These are phyloP conservation scores for Harpagoxenus sublaevis DNA, from an alignment of 2,888 invertebrate species.

Conservation along the genomic window DNA sequence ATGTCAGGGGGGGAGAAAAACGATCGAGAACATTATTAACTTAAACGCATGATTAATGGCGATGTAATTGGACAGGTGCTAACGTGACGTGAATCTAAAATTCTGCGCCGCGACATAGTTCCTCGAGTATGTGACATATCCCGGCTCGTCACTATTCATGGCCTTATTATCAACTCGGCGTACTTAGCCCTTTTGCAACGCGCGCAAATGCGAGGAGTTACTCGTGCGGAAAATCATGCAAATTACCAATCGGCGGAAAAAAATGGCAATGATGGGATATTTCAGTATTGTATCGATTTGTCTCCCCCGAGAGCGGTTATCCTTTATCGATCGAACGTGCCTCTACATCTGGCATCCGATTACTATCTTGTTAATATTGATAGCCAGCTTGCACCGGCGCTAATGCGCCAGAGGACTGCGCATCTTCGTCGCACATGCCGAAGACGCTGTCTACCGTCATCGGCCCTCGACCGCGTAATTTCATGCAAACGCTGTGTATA, in stretches of 20 bases:
- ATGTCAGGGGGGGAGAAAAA: background rate
- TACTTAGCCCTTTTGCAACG: slow-evolving; percentile 25
- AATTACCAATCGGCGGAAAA: background rate
- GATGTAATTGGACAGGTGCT: slow-evolving; percentile 35
- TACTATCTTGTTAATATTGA: slow-evolving; percentile 80
- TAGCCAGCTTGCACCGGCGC: slow-evolving; percentile 73
- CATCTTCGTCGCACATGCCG: slow-evolving; percentile 52
- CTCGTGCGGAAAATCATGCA: background rate
- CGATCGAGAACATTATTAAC: slow-evolving; percentile 15
- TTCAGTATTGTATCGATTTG: slow-evolving; percentile 27
- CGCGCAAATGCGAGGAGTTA: background rate
- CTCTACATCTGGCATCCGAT: slow-evolving; percentile 59
- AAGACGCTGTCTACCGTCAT: slow-evolving; percentile 48
- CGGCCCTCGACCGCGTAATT: slow-evolving; percentile 42
- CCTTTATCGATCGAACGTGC: slow-evolving; percentile 61
- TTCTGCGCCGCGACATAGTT: slow-evolving; percentile 28
- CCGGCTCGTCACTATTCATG: slow-evolving; percentile 38
- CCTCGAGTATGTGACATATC: slow-evolving; percentile 36
- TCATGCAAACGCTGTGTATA: slow-evolving; percentile 56
- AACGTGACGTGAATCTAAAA: slow-evolving; percentile 50
- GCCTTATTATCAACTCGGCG: slow-evolving; percentile 17
- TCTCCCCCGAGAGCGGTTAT: slow-evolving; percentile 5
- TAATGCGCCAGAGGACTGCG: slow-evolving; percentile 73
- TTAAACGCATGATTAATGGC: slow-evolving; percentile 40
- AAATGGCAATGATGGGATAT: slow-evolving; percentile 5